Base-by-base conservation (phyloP, 2,113 vertebrate genomes). In the Phrynocephalus versicolor region DNA sequence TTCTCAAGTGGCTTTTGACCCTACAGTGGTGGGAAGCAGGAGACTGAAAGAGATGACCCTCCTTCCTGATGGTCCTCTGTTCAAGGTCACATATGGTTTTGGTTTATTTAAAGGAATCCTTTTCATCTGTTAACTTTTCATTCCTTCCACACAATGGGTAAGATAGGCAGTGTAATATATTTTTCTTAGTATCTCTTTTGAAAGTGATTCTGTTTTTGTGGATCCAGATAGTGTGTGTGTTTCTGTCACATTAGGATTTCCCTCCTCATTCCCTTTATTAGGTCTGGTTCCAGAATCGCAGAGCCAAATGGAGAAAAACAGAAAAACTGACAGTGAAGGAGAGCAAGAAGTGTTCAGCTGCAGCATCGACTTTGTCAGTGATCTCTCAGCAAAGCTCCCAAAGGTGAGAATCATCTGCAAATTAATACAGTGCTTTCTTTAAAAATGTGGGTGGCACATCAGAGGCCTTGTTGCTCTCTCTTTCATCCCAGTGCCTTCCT, bases 241-340 rank as follows among this genome's bases (percentile, higher is more conserved):
- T 72, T 3, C 19, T 51, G 45, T 85, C 37, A 35, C 23, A 10
- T 65, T 14, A 81, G 3, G 1, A 37, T 13, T 30, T 67, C 12
- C 21, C 23, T 9, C 14, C 74, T 33, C 25, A 82, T 82, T 65
- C n/a, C 57, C 0, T 19, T 0, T 88, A n/a, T 62, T 83, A 99
- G 98, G 97, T 99, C 58, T 99, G 98, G 98, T 99, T 99, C 95
- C 98, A 99, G 96, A 99, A 99, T 89, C 98, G 98, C 67, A 92
- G 98, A 79, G 98, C 98, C 1, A 99, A 98, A 92, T 99, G 97
- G 98, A 94, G 97, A 6, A 99, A 99, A 94, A 85, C 84, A 0
- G 95, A 97, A 89, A 97, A 96, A 67, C 51, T 93, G 79, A 94
- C 82, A 0, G 83, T 87, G 12, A 98, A 97, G 82, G 89, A 25